Base-by-base conservation (phyloP, 1,140 invertebrate genomes). In the Cepaea nemoralis region DNA sequence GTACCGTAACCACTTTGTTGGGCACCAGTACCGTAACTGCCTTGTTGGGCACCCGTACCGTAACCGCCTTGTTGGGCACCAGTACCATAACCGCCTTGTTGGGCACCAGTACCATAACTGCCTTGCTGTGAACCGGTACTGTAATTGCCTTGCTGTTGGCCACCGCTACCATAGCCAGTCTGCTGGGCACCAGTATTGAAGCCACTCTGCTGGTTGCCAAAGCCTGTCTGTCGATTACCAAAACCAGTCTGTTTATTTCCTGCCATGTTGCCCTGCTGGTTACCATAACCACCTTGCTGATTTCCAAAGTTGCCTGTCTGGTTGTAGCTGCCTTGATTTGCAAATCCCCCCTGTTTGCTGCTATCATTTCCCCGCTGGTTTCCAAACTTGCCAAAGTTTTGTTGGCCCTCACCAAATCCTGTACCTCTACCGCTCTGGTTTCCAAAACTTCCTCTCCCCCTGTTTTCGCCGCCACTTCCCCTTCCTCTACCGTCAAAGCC, bases 341-440 rank as follows among this genome's bases (percentile, higher is more conserved):
- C 31, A 33, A 37, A 66, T 37, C 45, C 33, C 6, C 45, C 33
- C 50, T 77, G 75, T 16, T 5, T 76, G 16, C 33, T 40, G 33
- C 59, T 63, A 2, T 69, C 66, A 63, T 63, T 59, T 19, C 33
- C 50, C 39, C 22, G 55, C 45, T 75, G 73, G 45, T 75, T 70
- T 24, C 35, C 73, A 27, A 50, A 50, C 6, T 3, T 74, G 40
- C 42, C 71, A 48, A 74, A 48, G 42, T 50, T 74, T 74, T 42
- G 71, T 27, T 74, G 71, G 10, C 8, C 33, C 8, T 48, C 39
- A 40, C 35, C 69, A 40, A 22, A 70, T 70, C 19, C 69, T n/a
- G 35, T 55, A 12, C 48, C n/a, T 35, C 75, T 42, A 42, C 77
- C 42, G 1, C 59, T 42, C 37, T 12, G 12, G 31, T 37, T 55